Base-by-base conservation (phyloP, 1,140 invertebrate species). In the Dufourea novaeangliae region DNA sequence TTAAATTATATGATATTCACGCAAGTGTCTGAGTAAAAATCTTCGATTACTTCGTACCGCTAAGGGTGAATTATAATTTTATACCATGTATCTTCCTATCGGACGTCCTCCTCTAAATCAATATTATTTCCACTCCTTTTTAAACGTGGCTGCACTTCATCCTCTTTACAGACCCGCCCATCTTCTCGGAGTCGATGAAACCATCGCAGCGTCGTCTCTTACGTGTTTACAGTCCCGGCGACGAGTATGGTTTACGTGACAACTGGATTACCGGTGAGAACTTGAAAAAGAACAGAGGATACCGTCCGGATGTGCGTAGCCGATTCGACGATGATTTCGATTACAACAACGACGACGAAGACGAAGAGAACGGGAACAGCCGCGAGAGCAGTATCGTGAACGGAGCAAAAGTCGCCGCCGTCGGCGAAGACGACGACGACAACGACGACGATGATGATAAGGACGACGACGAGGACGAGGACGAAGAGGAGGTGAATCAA, bases 401-500 rank as follows among this genome's bases (percentile, higher is more conserved):
- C n/a, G n/a, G n/a, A n/a, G n/a, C n/a, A n/a, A n/a, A n/a, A n/a
- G n/a, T n/a, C n/a, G n/a, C n/a, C n/a, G n/a, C n/a, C 14, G 12
- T 41, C 10, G 76, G 76, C 14, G 73, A 79, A 2, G 12, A 64
- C 11, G 71, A 74, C 12, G 22, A 68, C 25, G 59, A 67, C 1
- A 37, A 79, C 5, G 54, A 62, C 0, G 69, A 76, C 14, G 52
- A 39, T 0, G 57, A 68, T 5, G 66, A 83, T 1, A 76, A 80
- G 0, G 46, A 74, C 0, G 78, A 75, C 25, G 77, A 76, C 1
- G 67, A 80, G 17, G 72, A 81, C 2, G 27, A 80, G 1, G 57
- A 68, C 1, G 77, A 80, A 44, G 72, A 84, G 67, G 74, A 25
- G 86, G 86, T 83, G 74, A 85, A 81, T 64, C 74, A 81, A 22